These are phyloP conservation scores for Cheilosia impressa DNA, from an alignment of 2,888 invertebrate genomes.

Conservation along the genomic window DNA sequence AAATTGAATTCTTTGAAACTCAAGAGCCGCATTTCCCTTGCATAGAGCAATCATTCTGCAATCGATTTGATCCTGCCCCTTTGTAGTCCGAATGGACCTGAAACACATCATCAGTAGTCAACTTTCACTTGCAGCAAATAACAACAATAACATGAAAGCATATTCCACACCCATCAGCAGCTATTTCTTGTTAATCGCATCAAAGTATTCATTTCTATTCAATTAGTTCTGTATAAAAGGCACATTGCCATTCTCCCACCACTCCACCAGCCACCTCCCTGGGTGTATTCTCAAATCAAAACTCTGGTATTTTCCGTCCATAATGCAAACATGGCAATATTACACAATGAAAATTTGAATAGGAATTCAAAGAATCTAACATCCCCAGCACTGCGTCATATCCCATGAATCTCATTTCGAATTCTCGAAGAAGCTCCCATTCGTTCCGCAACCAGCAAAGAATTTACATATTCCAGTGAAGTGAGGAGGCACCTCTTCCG, in stretches of 20 bases:
- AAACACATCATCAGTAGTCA: not conserved
- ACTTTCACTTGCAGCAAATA: not conserved
- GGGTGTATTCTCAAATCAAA: slow-evolving; percentile 43
- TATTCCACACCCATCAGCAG: not conserved
- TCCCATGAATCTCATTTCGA: slow-evolving; percentile 67
- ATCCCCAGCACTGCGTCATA: slow-evolving; percentile 56
- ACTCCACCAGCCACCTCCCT: not conserved
- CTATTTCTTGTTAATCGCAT: not conserved
- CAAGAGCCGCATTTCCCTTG: too few relatives aligned
- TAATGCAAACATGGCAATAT: slow-evolving; percentile 47
- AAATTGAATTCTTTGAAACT: too few relatives aligned
- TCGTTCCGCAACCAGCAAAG: not conserved
- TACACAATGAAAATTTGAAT: slow-evolving; percentile 50
- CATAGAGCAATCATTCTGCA: not conserved
- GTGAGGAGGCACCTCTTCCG: slow-evolving; percentile 24
- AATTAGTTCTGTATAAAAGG: not conserved
- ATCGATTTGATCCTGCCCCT: not conserved
- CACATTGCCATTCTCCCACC: not conserved
- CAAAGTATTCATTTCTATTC: slow-evolving; percentile 10
- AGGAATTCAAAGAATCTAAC: slow-evolving; percentile 49
- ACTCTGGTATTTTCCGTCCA: slow-evolving; percentile 34
- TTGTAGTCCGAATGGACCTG: not conserved
- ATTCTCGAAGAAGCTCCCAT: slow-evolving; percentile 17
- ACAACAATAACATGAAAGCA: not conserved
- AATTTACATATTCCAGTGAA: slow-evolving; percentile 61